These are phyloP conservation scores for Heterodera carotae DNA, from an alignment of 1,140 invertebrate genomes.

Conservation along the genomic window DNA sequence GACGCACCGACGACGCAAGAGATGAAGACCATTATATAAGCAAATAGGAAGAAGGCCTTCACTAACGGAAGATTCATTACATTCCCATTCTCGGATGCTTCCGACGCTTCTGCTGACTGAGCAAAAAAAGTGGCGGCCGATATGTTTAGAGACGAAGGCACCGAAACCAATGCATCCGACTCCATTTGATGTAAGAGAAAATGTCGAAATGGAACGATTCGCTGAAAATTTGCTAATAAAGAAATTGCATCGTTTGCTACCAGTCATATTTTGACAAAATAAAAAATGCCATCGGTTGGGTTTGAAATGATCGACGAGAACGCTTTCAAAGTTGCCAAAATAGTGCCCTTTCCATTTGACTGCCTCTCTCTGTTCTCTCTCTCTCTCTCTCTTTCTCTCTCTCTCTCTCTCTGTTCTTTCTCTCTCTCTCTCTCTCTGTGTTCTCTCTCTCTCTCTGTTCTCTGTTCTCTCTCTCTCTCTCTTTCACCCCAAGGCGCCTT, in stretches of 20 bases:
- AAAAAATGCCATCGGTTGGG: not conserved
- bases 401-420: no score
- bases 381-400: no score
- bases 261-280: not conserved
- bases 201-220: no score
- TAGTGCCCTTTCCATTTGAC: no score
- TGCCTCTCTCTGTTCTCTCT: no score
- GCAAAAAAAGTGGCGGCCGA: not conserved
- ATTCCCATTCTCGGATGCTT: not conserved
- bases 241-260: no score
- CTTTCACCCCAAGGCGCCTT: not conserved
- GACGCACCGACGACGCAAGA: constrained; percentile 33
- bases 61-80: constrained; percentile 34
- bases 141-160: not conserved
- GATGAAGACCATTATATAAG: constrained; percentile 41
- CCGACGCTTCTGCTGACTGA: not conserved
- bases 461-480: not conserved
- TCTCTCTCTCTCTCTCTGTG: no score
- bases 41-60: constrained; percentile 18
- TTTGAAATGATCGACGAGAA: not conserved
- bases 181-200: not conserved
- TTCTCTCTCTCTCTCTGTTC: no score
- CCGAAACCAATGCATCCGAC: not conserved
- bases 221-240: not conserved
- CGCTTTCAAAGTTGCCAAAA: no score